Evolutionary conservation across 2,888 invertebrate species (phyloP), one percentile per base, ranked within the genome.

Genomic region (Ptilodon capucinus): DNA sequence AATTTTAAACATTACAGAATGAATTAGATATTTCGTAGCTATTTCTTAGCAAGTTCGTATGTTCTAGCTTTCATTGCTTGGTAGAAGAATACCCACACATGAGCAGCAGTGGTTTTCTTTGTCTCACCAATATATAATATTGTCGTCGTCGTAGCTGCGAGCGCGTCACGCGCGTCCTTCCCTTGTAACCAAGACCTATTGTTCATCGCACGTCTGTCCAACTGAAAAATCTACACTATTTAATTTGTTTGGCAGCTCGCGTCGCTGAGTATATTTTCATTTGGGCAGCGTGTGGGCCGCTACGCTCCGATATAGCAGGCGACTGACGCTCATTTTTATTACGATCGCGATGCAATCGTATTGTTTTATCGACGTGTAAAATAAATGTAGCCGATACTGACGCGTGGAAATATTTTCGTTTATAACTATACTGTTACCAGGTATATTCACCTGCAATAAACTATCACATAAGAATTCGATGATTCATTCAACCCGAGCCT

Each of bases 201-300:
- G 89, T 89, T 85, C 84, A 77, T 65, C 68, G 70, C 73, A 62
- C 66, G 75, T 81, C 82, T 77, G 80, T 81, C 81, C 64, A 62
- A 71, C 74, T 83, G 82, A 90, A 89, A 86, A 88, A 88, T 87
- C 75, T 82, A 76, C 77, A 84, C 81, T 81, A 82, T 88, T 88
- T 81, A 85, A 88, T 88, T 84, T 86, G 81, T 84, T 88, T 90
- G 90, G 89, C 90, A 89, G 77, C 81, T 69, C 60, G 65, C 78
- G 66, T 77, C 75, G 81, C 76, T 76, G 72, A 81, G 79, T 81
- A 82, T 86, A 88, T 86, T 86, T 84, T 82, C 78, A 84, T 84
- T 80, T 79, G 74, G 77, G 57, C 68, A 67, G 69, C 65, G 85
- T 84, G 89, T 88, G 85, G 87, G 89, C 69, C 54, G 83, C 57